Percentiles rank a stretch among this genome's conserved stretches.
Conservation (phyloP, 2,888 invertebrate genomes). For the Mesoligia furuncula region DNA sequence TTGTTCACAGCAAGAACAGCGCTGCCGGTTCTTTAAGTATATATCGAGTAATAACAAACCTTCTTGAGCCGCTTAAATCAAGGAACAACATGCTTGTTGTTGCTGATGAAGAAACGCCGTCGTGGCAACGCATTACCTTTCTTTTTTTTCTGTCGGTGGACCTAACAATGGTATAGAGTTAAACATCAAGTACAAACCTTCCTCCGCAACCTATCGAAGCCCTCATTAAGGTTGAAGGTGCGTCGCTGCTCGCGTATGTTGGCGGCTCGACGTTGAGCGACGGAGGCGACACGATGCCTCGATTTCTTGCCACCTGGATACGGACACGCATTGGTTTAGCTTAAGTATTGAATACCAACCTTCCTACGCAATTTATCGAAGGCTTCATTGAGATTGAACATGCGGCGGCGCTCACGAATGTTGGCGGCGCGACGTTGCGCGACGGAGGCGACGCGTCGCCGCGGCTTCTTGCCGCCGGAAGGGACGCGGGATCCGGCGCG, state of each 20-base stretch:
- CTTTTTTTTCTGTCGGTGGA: neutral
- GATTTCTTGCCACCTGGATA: conserved; percentile 93
- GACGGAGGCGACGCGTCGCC: conserved; percentile 96
- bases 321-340: conserved; percentile 54
- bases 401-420: conserved; percentile 97
- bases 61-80: neutral
- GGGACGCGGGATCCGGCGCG: conserved; percentile 81
- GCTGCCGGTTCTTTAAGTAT: neutral
- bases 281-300: conserved; percentile 96
- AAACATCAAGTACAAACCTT: conserved; percentile 55
- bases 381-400: conserved; percentile 99
- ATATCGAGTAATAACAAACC: conserved; percentile 10
- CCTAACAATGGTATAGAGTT: neutral
- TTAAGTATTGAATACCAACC: conserved; percentile 81
- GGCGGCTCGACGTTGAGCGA: conserved; percentile 97
- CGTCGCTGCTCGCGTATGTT: conserved; percentile 97
- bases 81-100: neutral
- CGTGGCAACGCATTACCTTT: neutral
- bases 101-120: neutral
- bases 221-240: conserved; percentile 99
- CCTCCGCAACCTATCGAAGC: conserved; percentile 95
- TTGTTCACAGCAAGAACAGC: neutral
- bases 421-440: conserved; percentile 98
- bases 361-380: conserved; percentile 97
- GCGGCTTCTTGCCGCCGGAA: conserved; percentile 93